Evolutionary conservation across 1,140 invertebrate genomes (phyloP), one percentile per base, ranked within the genome.

Genomic region (Pseudomyrmex pallidus): DNA sequence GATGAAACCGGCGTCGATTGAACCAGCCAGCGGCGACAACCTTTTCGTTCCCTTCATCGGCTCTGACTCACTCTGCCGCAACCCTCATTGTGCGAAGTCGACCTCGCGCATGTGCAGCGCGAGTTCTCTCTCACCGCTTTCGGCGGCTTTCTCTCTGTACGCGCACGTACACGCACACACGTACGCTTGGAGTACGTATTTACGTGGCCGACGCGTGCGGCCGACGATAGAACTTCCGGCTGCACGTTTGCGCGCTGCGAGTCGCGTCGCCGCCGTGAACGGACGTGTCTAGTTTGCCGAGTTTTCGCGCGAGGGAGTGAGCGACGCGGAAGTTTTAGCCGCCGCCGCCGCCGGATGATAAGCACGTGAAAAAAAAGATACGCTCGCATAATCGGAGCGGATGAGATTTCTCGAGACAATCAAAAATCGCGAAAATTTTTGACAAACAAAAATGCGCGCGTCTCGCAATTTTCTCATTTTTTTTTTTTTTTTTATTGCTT

Each of bases 61-160:
- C 57, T 76, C 87, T 86, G 86, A 89, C 87, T 89, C 87, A 88
- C 87, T 80, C 87, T 80, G 25, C 46, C 35, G 59, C 87, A 88
- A 88, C 87, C 87, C 87, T 88, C 66, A 61, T 35, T 64, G 72
- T 59, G 63, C 68, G 20, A 35, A 35, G 0, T 52, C 25, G 48
- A 48, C 48, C 22, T 5, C 15, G 82, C 87, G 74, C 86, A 25
- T 74, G 82, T 35, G 35, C 35, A 68, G 82, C 74, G 15, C 48
- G 8, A 70, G 35, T 52, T 10, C 63, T 7, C 54, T 35, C 44
- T 50, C 56, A 74, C 54, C 35, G 35, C 48, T 63, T 46, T 17
- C 56, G 22, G 22, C 48, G 12, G 12, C 15, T 52, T 35, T 35
- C 35, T 35, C 35, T 35, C 4, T 17, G 12, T 67, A 25, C 17